Base-by-base conservation (phyloP, 2,888 invertebrate genomes). In the Clanis bilineata region DNA sequence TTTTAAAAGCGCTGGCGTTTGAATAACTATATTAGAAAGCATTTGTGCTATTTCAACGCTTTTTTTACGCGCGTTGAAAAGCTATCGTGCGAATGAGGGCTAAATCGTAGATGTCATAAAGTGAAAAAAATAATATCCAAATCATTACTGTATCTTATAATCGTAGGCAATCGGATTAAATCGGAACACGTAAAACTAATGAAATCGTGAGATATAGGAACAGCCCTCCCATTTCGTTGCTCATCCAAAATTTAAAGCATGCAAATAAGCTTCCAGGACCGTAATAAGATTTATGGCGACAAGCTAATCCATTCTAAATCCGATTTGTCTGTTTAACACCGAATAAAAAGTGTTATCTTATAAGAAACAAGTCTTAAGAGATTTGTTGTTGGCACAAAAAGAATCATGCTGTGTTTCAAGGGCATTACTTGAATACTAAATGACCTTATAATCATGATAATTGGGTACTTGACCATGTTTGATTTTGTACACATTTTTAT, bases 221-320 rank as follows among this genome's bases (percentile, higher is more conserved):
- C 10, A 18, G 18, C 7, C 10, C 12, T 18, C 10, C 18, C 10
- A 51, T 32, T 51, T 51, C 32, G 18, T 32, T 32, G 15, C 10
- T 60, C 65, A 63, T 65, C 63, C 68, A 62, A 75, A 70, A 71
- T 71, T 68, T 67, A 68, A 74, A 73, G 68, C 70, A 75, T 74
- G 76, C 74, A 75, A 79, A 82, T 76, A 81, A 74, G 77, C 71
- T 72, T 68, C 66, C 64, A 63, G 68, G 67, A 67, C 64, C 69
- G 66, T 78, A 76, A 79, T 79, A 80, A 80, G 80, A 84, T 82
- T 83, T 79, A 82, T 80, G 72, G 74, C 69, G 79, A 80, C 81
- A 79, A 71, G 67, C 67, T 82, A 80, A 83, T 81, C 80, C 77
- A 69, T 72, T 74, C 60, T 64, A 73, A 81, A 84, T 80, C 82